phyloP scores from a whole-genome alignment of 2,797 vertebrate species.

The Centropyge bicolor region DNA sequence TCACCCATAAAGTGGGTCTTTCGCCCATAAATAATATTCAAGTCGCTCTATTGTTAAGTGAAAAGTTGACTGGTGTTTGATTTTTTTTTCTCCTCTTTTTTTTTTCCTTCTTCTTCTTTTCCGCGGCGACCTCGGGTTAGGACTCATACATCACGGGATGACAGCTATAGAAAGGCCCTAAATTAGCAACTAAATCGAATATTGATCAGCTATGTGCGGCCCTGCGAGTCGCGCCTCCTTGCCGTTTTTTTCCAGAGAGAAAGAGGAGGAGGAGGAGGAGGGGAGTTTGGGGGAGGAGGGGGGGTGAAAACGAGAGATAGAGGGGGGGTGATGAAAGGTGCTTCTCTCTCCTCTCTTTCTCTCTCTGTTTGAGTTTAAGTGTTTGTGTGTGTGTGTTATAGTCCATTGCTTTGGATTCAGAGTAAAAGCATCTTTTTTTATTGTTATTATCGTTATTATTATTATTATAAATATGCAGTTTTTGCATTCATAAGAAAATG shows the following conservation, averaged over 20 bases:
- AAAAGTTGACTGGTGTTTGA: constrained; percentile 93
- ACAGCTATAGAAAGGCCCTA: constrained; percentile 98
- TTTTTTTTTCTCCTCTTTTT: constrained; percentile 82
- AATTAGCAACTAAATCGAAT: constrained; percentile 99
- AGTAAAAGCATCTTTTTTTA: constrained; percentile 46
- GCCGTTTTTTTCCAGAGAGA: constrained; percentile 81
- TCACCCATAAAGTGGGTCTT: constrained; percentile 89
- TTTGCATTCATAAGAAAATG: constrained; percentile 38
- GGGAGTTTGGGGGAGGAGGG: constrained; percentile 39
- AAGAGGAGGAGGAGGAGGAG: constrained; percentile 60
- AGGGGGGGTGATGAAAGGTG: constrained; percentile 70
- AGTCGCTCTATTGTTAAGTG: constrained; percentile 92
- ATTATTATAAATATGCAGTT: neutral
- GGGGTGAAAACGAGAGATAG: constrained; percentile 73
- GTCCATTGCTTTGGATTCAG: constrained; percentile 43
- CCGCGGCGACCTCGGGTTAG: constrained; percentile 93
- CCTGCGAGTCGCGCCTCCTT: constrained; percentile 91
- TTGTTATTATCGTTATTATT: no score
- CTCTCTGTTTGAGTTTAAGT: constrained; percentile 73
- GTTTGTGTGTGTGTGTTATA: constrained; percentile 59
- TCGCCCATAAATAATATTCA: constrained; percentile 93
- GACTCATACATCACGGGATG: constrained; percentile 99
- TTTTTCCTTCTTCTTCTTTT: constrained; percentile 86
- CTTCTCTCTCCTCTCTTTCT: constrained; percentile 45
- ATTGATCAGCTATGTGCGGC: constrained; percentile 96